Base-by-base conservation (phyloP, 2,797 vertebrate genomes). In the Spinus olivaceus region DNA sequence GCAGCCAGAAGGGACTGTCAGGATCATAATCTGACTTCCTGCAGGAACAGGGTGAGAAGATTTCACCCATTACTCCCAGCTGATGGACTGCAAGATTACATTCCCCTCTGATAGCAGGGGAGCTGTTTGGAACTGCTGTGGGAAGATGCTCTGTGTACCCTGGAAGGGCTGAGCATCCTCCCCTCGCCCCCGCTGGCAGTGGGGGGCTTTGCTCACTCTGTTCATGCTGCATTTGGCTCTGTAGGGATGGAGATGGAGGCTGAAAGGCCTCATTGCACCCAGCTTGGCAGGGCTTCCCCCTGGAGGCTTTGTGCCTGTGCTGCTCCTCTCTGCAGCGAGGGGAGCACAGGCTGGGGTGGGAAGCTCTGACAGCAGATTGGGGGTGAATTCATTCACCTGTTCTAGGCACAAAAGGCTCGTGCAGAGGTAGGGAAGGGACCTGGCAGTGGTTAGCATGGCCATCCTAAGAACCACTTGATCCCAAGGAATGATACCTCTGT, bases 111-210 rank as follows among this genome's bases (percentile, higher is more conserved):
- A 0, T 39, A n/a, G 28, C 66, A 42, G 66, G 71, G 42, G 49
- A 67, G 33, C 0, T 33, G 72, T 88, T 21, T 16, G 79, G 63
- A 28, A 5, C 4, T 0, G 1, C 51, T 14, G 14, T 0, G 54
- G 89, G 42, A 61, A 72, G 90, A 49, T 35, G 84, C 59, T 24
- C 30, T 1, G 5, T 0, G 7, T 10, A 3, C 13, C 33, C 17
- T 4, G 1, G 8, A 7, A 67, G 70, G 3, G 47, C 92, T 53
- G 51, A 90, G 79, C 79, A 32, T 4, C 60, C 27, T 67, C 37
- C 27, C 24, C 22, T 66, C 1, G 0, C 5, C 46, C 61, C 72
- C 0, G 0, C 4, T 0, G 3, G 47, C 46, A 46, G 35, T 1
- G n/a, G 70, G 83, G 69, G 80, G 49, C 74, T 90, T 69, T 33